phyloP scores from a whole-genome alignment of 2,888 invertebrate species.

The Torymus texanus region DNA sequence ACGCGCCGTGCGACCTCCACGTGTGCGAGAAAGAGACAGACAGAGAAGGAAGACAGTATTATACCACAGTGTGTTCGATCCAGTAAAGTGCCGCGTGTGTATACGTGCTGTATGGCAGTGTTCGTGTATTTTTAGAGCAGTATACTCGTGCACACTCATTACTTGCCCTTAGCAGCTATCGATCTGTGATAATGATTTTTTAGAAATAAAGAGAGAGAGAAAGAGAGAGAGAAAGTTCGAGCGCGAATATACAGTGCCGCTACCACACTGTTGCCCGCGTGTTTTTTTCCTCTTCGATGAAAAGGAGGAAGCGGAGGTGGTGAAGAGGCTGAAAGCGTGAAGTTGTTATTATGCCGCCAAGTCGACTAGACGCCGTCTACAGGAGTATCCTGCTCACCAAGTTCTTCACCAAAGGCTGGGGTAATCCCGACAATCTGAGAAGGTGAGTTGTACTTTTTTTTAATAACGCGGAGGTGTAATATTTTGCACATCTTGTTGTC shows the following conservation, averaged over 20 bases:
- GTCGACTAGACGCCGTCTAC: slow-evolving; percentile 85
- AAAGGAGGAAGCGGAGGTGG: too few species aligned
- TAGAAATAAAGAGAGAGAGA: not conserved
- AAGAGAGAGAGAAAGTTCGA: not conserved
- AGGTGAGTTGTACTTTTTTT: slow-evolving; percentile 75
- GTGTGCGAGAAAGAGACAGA: not conserved
- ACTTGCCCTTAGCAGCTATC: not conserved
- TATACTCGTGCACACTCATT: not conserved
- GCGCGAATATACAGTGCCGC: slow-evolving; percentile 7
- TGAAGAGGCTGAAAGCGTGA: too few species aligned
- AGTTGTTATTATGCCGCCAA: slow-evolving; percentile 67
- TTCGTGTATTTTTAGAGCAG: slow-evolving; percentile 34
- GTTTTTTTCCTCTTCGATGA: too few species aligned
- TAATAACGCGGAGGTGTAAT: too few species aligned
- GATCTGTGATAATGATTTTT: slow-evolving; percentile 33
- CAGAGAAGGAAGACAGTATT: not conserved
- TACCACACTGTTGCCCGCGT: not conserved
- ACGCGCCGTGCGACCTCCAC: not conserved
- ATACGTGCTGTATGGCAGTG: not conserved
- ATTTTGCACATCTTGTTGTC: too few species aligned
- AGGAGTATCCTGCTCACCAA: slow-evolving; percentile 90
- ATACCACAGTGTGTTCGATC: not conserved
- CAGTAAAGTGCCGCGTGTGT: not conserved
- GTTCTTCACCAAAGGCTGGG: slow-evolving; percentile 98
- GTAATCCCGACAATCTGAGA: slow-evolving; percentile 91